Evolutionary conservation across 2,888 invertebrate genomes (phyloP).

Genomic region (Eupithecia abbreviata): DNA sequence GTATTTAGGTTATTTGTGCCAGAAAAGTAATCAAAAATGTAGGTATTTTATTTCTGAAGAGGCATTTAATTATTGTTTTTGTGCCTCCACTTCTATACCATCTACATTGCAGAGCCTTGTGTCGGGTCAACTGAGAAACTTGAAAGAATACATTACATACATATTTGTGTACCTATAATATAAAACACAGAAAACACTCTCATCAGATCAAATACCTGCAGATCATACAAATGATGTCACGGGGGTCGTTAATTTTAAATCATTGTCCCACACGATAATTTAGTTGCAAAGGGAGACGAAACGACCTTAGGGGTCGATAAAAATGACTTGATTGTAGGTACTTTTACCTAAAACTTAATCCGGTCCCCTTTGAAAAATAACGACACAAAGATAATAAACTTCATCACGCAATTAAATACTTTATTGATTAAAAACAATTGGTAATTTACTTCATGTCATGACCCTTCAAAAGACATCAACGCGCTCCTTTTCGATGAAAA

Average conservation of each 20-base stretch:
- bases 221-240: too few species aligned
- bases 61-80: neutral
- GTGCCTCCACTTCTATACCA: neutral
- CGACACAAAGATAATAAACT: neutral
- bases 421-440: neutral
- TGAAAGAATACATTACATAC: neutral
- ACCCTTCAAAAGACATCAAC: constrained; percentile 6
- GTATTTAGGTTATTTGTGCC: constrained; percentile 7
- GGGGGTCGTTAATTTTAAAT: neutral
- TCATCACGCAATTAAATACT: neutral
- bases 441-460: neutral
- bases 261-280: neutral
- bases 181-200: neutral
- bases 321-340: neutral
- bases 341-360: neutral
- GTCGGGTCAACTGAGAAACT: too few species aligned
- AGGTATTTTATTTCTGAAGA: neutral
- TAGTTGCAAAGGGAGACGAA: too few species aligned
- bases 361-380: neutral
- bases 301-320: too few species aligned
- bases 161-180: too few species aligned
- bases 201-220: neutral
- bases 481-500: constrained; percentile 4
- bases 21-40: constrained; percentile 5
- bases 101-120: neutral